These are phyloP conservation scores for Zhuqinia jingwanae DNA, from an alignment of 2,888 invertebrate genomes.

Conservation along the genomic window DNA sequence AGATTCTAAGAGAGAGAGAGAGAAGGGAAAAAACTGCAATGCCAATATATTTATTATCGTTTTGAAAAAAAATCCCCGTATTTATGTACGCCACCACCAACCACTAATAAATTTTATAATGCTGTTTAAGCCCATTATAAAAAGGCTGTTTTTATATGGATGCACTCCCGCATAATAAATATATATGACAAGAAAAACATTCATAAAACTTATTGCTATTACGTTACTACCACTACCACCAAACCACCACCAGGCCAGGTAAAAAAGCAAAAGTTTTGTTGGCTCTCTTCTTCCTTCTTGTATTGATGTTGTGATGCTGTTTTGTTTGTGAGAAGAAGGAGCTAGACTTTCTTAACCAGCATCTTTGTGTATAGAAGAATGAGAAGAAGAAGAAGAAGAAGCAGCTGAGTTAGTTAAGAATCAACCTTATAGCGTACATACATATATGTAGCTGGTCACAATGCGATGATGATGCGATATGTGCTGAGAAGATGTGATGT, in stretches of 20 bases:
- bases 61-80: background rate
- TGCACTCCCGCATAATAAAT: constrained; percentile 57
- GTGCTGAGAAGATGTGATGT: constrained; percentile 52
- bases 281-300: constrained; percentile 23
- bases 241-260: constrained; percentile 15
- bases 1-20: background rate
- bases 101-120: constrained; percentile 11
- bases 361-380: no score
- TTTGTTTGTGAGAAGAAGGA: background rate
- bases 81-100: constrained; percentile 20
- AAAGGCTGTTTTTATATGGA: background rate
- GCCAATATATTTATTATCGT: constrained; percentile 8
- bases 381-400: background rate
- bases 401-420: constrained; percentile 55
- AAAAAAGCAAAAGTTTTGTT: constrained; percentile 53
- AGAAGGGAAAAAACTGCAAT: constrained; percentile 40
- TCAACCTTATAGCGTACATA: background rate
- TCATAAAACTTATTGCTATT: constrained; percentile 56
- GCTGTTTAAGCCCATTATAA: constrained; percentile 12
- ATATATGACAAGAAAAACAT: constrained; percentile 35
- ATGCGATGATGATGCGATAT: constrained; percentile 60
- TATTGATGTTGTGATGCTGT: background rate
- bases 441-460: background rate
- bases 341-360: constrained; percentile 30
- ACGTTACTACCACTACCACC: constrained; percentile 9